Percentiles rank a stretch among this genome's conserved stretches.
Evolutionary conservation across 2,113 vertebrate genomes (phyloP).

Genomic region (Rafetus swinhoei): DNA sequence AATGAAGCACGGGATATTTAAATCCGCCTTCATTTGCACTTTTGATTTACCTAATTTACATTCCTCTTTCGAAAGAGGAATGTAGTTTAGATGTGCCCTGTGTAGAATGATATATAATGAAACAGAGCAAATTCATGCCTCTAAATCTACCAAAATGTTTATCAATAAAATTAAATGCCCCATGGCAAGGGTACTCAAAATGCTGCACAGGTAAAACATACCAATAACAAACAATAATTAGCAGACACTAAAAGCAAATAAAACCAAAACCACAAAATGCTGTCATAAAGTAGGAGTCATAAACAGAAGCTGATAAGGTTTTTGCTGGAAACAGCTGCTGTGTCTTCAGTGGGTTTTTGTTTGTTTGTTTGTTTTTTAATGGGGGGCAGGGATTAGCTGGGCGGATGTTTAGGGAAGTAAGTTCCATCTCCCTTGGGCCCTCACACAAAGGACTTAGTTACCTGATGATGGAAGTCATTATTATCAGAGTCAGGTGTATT

Average conservation of each 20-base stretch:
- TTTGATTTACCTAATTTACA: too few relatives aligned
- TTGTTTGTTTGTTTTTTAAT: neutral
- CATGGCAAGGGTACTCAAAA: neutral
- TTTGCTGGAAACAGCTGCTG: neutral
- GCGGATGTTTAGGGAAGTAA: neutral
- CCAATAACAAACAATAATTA: neutral
- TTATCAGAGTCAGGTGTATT: too few relatives aligned
- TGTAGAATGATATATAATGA: neutral
- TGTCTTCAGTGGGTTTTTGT: neutral
- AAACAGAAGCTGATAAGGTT: neutral
- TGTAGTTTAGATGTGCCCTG: too few relatives aligned
- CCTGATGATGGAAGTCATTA: too few relatives aligned
- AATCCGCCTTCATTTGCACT: too few relatives aligned
- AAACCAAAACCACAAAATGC: neutral
- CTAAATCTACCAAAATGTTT: neutral
- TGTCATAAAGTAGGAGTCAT: neutral
- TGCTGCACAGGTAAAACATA: neutral
- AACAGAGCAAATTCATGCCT: neutral
- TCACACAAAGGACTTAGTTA: neutral
- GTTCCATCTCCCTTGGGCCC: neutral
- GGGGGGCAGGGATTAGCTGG: neutral
- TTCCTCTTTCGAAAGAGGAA: too few relatives aligned
- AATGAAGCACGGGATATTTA: too few relatives aligned
- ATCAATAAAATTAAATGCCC: neutral
- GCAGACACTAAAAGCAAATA: neutral